A percentile compares a stretch with the other conserved stretches of the same genome.
phyloP scores from a whole-genome alignment of 2,797 vertebrate species.

The Schizothorax lantsangensis region DNA sequence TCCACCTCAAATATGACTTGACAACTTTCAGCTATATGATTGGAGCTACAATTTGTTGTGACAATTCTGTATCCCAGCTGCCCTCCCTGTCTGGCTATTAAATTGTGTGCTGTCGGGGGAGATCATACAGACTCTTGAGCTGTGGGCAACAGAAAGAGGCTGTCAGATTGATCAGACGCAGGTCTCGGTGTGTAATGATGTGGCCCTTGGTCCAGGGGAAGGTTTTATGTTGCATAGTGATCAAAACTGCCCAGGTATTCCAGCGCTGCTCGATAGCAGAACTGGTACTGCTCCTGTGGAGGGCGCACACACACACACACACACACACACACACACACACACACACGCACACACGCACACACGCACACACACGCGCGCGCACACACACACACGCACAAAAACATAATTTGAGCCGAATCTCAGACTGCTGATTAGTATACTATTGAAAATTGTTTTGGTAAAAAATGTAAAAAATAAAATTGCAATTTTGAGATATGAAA shows the following conservation, averaged over 20 bases:
- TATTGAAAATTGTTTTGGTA: neutral
- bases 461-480: neutral
- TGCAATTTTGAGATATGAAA: neutral
- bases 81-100: slow-evolving; percentile 22
- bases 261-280: slow-evolving; percentile 96
- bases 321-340: slow-evolving; percentile 9
- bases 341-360: neutral
- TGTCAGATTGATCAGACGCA: slow-evolving; percentile 44
- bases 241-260: slow-evolving; percentile 99
- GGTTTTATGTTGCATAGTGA: slow-evolving; percentile 99
- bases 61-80: slow-evolving; percentile 28
- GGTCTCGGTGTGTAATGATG: slow-evolving; percentile 76
- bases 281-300: slow-evolving; percentile 96
- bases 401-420: neutral
- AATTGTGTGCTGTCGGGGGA: slow-evolving; percentile 42
- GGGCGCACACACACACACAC: slow-evolving; percentile 5
- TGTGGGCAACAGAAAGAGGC: slow-evolving; percentile 36
- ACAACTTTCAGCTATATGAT: slow-evolving; percentile 18
- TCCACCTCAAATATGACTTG: neutral
- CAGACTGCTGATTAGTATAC: neutral
- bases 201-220: slow-evolving; percentile 72
- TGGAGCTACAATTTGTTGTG: slow-evolving; percentile 6
- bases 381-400: slow-evolving; percentile 21
- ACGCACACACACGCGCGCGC: neutral
- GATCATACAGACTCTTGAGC: slow-evolving; percentile 31